Conservation (phyloP, 2,888 invertebrate genomes). For the Teleogryllus oceanicus region DNA sequence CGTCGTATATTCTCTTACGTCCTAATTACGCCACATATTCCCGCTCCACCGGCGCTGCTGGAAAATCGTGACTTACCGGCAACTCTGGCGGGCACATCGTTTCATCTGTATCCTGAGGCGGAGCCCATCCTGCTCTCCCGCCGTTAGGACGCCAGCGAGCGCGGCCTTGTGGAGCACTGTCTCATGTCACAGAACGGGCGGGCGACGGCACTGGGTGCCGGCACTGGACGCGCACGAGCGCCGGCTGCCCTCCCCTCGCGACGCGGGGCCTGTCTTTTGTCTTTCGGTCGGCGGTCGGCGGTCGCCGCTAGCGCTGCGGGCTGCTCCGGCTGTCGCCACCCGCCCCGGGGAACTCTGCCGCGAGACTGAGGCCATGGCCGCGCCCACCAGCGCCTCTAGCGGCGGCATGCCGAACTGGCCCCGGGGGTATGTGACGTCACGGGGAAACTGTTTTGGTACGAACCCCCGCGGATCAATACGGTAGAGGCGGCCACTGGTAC, state of each 20-base stretch:
- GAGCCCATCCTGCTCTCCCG: background rate
- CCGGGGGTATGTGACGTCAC: background rate
- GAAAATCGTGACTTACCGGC: conserved; percentile 21
- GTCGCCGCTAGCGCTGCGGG: background rate
- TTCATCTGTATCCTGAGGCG: conserved; percentile 24
- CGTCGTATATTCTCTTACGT: too few relatives aligned
- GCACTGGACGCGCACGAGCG: background rate
- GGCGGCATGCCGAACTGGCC: background rate
- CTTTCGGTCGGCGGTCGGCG: background rate
- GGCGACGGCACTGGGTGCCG: too few relatives aligned
- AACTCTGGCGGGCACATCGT: conserved; percentile 22
- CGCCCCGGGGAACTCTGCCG: background rate
- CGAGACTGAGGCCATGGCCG: background rate
- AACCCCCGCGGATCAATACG: background rate
- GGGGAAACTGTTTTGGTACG: conserved; percentile 5
- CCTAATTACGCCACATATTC: too few relatives aligned
- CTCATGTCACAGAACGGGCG: background rate
- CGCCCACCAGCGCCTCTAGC: background rate
- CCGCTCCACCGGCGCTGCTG: too few relatives aligned
- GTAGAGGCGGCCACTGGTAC: background rate
- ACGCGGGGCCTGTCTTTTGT: background rate
- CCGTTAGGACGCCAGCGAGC: background rate
- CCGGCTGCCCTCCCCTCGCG: background rate
- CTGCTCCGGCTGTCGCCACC: background rate
- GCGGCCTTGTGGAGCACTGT: background rate